phyloP scores from a whole-genome alignment of 2,888 invertebrate species.

The Drosophila robusta region DNA sequence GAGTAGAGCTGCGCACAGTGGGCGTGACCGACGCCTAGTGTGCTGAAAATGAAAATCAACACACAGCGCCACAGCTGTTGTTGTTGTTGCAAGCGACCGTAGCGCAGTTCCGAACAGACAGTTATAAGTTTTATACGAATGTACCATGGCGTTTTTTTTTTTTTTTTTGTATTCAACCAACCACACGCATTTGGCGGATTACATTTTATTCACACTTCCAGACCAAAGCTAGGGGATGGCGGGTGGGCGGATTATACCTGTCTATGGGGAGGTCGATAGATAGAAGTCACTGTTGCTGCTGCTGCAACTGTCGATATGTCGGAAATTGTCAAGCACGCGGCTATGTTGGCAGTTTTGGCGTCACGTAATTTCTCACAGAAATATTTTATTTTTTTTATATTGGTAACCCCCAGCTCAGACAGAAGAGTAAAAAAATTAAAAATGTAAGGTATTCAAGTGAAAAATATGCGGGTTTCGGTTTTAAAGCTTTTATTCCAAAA shows the following conservation, averaged over 20 bases:
- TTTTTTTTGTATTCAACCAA: slow-evolving; percentile 31
- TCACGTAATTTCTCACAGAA: slow-evolving; percentile 67
- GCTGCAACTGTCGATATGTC: slow-evolving; percentile 69
- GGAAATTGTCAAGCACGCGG: slow-evolving; percentile 72
- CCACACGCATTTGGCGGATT: slow-evolving; percentile 66
- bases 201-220: slow-evolving; percentile 65
- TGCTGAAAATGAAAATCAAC: slow-evolving; percentile 80
- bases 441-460: not conserved
- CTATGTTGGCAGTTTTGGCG: slow-evolving; percentile 31
- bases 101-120: slow-evolving; percentile 34
- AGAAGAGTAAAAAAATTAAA: slow-evolving; percentile 1
- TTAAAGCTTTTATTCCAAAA: not conserved
- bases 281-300: slow-evolving; percentile 28
- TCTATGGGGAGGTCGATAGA: not conserved
- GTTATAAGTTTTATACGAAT: slow-evolving; percentile 56
- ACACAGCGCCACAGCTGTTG: slow-evolving; percentile 46
- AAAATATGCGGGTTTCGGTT: not conserved
- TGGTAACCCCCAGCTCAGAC: not conserved
- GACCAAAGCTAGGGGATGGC: not conserved
- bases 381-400: slow-evolving; percentile 25
- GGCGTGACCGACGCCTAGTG: slow-evolving; percentile 59
- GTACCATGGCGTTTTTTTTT: slow-evolving; percentile 12
- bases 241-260: slow-evolving; percentile 1
- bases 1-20: slow-evolving; percentile 37
- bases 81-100: slow-evolving; percentile 5